These are phyloP conservation scores for Apotomis turbidana DNA, from an alignment of 2,888 invertebrate genomes.

Conservation along the genomic window DNA sequence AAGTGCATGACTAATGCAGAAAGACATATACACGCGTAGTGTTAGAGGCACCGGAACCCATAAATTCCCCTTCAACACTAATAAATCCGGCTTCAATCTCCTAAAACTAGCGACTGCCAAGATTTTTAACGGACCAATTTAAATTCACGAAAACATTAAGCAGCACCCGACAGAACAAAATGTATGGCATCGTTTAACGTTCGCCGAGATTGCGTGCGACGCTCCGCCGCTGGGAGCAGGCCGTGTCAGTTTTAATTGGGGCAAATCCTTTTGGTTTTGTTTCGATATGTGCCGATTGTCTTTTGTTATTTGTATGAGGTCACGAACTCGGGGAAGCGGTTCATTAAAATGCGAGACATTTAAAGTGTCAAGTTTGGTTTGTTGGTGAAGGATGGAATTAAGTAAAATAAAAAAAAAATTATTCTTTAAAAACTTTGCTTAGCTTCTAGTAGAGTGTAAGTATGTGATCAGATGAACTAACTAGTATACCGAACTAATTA, in stretches of 20 bases:
- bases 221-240: slow-evolving; percentile 75
- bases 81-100: slow-evolving; percentile 40
- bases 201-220: slow-evolving; percentile 79
- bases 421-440: too few relatives aligned
- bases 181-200: slow-evolving; percentile 79
- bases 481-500: too few relatives aligned
- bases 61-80: slow-evolving; percentile 30
- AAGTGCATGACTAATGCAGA: not conserved
- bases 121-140: slow-evolving; percentile 55
- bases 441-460: too few relatives aligned
- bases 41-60: not conserved
- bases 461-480: too few relatives aligned
- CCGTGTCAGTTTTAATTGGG: slow-evolving; percentile 82
- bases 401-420: too few relatives aligned
- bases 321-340: slow-evolving; percentile 61
- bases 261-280: slow-evolving; percentile 69
- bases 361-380: not conserved
- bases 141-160: slow-evolving; percentile 67
- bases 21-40: too few relatives aligned
- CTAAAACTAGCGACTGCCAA: slow-evolving; percentile 40
- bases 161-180: slow-evolving; percentile 73
- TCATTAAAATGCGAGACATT: not conserved
- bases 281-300: slow-evolving; percentile 70
- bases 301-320: slow-evolving; percentile 74
- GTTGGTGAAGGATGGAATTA: not conserved